Evolutionary conservation across 2,888 invertebrate genomes (phyloP).

Genomic region (Tipula vernalis): DNA sequence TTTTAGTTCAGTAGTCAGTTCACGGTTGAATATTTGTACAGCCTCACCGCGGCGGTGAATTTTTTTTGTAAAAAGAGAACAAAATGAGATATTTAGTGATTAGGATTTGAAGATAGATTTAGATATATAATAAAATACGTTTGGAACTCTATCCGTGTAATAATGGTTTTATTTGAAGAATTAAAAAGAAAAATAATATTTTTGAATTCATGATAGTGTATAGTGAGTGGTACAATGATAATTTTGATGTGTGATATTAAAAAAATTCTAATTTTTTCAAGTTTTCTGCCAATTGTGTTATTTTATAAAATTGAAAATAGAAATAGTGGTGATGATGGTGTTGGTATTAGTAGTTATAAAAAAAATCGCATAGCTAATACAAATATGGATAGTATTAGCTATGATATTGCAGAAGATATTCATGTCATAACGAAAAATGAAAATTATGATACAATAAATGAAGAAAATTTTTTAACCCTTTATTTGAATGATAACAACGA

Average conservation of each 20-base stretch:
- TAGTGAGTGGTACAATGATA: neutral
- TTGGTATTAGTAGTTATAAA: neutral
- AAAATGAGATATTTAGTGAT: neutral
- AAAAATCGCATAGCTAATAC: neutral
- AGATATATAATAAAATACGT: neutral
- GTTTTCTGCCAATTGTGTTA: neutral
- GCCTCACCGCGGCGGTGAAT: neutral
- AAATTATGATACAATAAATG: neutral
- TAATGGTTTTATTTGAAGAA: neutral
- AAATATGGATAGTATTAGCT: neutral
- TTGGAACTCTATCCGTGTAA: neutral
- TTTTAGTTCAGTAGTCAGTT: neutral
- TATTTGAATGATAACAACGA: neutral
- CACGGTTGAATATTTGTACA: neutral
- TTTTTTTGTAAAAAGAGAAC: neutral
- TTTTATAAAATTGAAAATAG: neutral
- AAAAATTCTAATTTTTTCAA: neutral
- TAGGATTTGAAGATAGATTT: neutral
- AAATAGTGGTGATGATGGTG: neutral
- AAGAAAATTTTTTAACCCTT: neutral
- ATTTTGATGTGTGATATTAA: neutral
- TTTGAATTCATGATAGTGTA: neutral
- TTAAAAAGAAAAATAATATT: neutral
- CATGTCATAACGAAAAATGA: neutral
- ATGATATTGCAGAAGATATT: neutral